Conservation (phyloP, 2,888 invertebrate genomes). For the Meganola albula region DNA sequence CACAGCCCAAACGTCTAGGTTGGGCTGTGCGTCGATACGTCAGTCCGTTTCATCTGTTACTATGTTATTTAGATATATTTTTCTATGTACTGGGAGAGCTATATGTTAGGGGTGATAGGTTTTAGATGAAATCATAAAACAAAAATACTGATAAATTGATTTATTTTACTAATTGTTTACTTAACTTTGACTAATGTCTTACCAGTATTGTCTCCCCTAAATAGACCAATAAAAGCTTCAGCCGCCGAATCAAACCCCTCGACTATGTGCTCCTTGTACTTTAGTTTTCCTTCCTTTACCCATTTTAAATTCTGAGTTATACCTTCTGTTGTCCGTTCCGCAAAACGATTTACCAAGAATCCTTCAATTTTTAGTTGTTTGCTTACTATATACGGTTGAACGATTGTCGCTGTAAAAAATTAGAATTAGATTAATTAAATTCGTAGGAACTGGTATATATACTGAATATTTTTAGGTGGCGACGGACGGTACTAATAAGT, state of each 20-base stretch:
- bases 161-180: neutral
- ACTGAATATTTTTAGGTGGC: too few species aligned
- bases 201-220: constrained; percentile 79
- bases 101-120: neutral
- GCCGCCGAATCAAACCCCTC: constrained; percentile 82
- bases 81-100: too few species aligned
- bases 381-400: constrained; percentile 74
- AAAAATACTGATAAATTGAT: neutral
- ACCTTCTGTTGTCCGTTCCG: constrained; percentile 76
- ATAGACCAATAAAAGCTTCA: constrained; percentile 80
- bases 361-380: constrained; percentile 82
- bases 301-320: constrained; percentile 78
- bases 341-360: constrained; percentile 73
- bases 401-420: constrained; percentile 51
- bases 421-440: too few species aligned
- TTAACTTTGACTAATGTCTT: constrained; percentile 80
- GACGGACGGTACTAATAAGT: too few species aligned
- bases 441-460: too few species aligned
- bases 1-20: too few species aligned
- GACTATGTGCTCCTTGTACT: constrained; percentile 80
- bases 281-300: constrained; percentile 81
- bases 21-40: too few species aligned
- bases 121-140: constrained; percentile 4
- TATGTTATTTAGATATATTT: too few species aligned
- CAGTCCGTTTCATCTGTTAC: too few species aligned